A percentile compares a stretch with the other conserved stretches of the same genome.
These are phyloP conservation scores for Zaprionus obscuricornis DNA, from an alignment of 2,888 invertebrate genomes.

Conservation along the genomic window DNA sequence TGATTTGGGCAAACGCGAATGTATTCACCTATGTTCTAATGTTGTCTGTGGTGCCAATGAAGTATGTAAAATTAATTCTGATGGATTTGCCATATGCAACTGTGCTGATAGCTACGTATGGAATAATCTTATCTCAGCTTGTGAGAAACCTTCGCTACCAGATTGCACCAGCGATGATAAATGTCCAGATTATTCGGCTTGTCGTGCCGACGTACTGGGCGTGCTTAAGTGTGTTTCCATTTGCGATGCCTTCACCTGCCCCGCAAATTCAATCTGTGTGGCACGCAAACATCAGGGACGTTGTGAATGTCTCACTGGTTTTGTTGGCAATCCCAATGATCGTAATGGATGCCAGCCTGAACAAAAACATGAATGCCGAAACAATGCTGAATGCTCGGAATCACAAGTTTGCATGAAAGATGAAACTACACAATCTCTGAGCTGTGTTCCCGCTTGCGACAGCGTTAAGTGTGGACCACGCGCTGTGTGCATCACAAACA, in stretches of 20 bases:
- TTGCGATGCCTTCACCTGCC: slow-evolving; percentile 92
- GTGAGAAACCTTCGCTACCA: slow-evolving; percentile 94
- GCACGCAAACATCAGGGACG: slow-evolving; percentile 89
- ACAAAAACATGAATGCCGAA: slow-evolving; percentile 89
- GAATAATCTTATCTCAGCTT: slow-evolving; percentile 91
- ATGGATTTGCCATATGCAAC: slow-evolving; percentile 90
- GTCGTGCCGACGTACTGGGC: slow-evolving; percentile 92
- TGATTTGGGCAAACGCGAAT: slow-evolving; percentile 87
- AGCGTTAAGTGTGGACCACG: slow-evolving; percentile 91
- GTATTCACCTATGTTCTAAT: slow-evolving; percentile 90
- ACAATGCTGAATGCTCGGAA: slow-evolving; percentile 92
- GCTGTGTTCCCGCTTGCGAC: slow-evolving; percentile 92
- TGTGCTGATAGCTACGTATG: slow-evolving; percentile 91
- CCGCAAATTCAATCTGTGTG: slow-evolving; percentile 91
- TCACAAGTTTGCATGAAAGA: slow-evolving; percentile 90
- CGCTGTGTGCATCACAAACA: slow-evolving; percentile 94
- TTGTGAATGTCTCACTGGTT: slow-evolving; percentile 93
- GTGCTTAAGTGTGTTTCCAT: slow-evolving; percentile 92
- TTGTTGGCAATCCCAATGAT: slow-evolving; percentile 94
- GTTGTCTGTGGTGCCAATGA: slow-evolving; percentile 93
- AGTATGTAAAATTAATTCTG: slow-evolving; percentile 88
- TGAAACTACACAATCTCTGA: slow-evolving; percentile 85
- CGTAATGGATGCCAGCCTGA: slow-evolving; percentile 92
- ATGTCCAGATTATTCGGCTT: slow-evolving; percentile 88
- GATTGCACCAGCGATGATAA: slow-evolving; percentile 89